phyloP scores from a whole-genome alignment of 1,140 invertebrate species.

The Nautilus pompilius region DNA sequence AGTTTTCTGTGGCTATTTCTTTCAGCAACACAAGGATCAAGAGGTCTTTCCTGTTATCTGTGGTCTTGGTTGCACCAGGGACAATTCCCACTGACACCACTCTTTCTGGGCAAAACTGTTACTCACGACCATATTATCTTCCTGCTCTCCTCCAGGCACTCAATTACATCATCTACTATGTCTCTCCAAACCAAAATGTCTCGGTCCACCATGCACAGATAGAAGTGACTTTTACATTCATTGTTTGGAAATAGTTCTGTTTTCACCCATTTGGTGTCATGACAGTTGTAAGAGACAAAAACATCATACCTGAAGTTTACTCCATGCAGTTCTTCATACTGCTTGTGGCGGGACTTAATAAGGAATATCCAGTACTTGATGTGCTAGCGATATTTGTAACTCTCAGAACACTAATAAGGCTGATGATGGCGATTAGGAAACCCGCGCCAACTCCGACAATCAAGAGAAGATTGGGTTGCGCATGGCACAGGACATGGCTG shows the following conservation, averaged over 20 bases:
- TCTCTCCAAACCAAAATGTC: slow-evolving; percentile 6
- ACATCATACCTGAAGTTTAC: slow-evolving; percentile 1
- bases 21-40: too few relatives aligned
- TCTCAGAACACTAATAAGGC: not conserved
- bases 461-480: not conserved
- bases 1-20: too few relatives aligned
- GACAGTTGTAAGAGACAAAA: slow-evolving; percentile 10
- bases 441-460: not conserved
- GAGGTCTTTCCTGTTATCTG: too few relatives aligned
- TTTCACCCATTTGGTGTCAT: slow-evolving; percentile 8
- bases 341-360: slow-evolving; percentile 1
- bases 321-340: too few relatives aligned
- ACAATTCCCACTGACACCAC: too few relatives aligned
- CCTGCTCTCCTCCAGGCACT: slow-evolving; percentile 3
- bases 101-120: too few relatives aligned
- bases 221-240: slow-evolving; percentile 1
- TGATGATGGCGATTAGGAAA: not conserved
- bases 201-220: slow-evolving; percentile 15
- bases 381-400: slow-evolving; percentile 6
- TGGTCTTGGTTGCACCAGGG: too few relatives aligned
- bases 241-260: not conserved
- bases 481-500: not conserved
- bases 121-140: too few relatives aligned
- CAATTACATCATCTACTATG: slow-evolving; percentile 10
- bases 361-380: slow-evolving; percentile 6